These are phyloP conservation scores for Scomber japonicus DNA, from an alignment of 2,113 vertebrate species.

Conservation along the genomic window DNA sequence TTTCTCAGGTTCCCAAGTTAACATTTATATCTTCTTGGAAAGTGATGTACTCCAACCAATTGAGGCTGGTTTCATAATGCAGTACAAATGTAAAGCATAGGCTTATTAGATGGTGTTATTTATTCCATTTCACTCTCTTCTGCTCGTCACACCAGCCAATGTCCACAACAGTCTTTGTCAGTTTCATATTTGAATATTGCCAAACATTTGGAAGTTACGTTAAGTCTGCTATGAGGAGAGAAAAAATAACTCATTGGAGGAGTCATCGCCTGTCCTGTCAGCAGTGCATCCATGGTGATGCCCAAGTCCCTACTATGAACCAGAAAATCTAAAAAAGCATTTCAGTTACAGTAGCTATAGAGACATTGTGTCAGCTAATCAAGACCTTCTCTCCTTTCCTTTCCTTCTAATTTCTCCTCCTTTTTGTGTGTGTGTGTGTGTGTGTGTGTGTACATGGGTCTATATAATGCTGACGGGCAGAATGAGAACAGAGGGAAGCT, in stretches of 20 bases:
- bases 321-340: slow-evolving; percentile 32
- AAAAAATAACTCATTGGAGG: slow-evolving; percentile 9
- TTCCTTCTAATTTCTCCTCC: slow-evolving; percentile 23
- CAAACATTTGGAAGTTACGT: slow-evolving; percentile 29
- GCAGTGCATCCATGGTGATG: slow-evolving; percentile 30
- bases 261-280: slow-evolving; percentile 44
- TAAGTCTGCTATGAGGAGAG: slow-evolving; percentile 5
- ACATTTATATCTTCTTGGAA: slow-evolving; percentile 16
- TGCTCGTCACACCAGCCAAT: slow-evolving; percentile 3
- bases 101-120: slow-evolving; percentile 13
- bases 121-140: background rate
- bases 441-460: slow-evolving; percentile 47
- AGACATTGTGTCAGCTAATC: slow-evolving; percentile 62
- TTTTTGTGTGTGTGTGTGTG: slow-evolving; percentile 23
- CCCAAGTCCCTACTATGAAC: slow-evolving; percentile 45
- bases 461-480: slow-evolving; percentile 82
- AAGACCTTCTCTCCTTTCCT: slow-evolving; percentile 52
- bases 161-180: background rate
- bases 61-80: background rate
- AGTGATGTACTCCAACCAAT: background rate
- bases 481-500: slow-evolving; percentile 76
- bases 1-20: slow-evolving; percentile 45
- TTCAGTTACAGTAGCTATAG: slow-evolving; percentile 65
- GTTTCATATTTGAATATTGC: slow-evolving; percentile 13
- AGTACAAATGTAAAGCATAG: no score